Evolutionary conservation across 2,888 invertebrate species (phyloP).

Genomic region (Strigamia crassipes): DNA sequence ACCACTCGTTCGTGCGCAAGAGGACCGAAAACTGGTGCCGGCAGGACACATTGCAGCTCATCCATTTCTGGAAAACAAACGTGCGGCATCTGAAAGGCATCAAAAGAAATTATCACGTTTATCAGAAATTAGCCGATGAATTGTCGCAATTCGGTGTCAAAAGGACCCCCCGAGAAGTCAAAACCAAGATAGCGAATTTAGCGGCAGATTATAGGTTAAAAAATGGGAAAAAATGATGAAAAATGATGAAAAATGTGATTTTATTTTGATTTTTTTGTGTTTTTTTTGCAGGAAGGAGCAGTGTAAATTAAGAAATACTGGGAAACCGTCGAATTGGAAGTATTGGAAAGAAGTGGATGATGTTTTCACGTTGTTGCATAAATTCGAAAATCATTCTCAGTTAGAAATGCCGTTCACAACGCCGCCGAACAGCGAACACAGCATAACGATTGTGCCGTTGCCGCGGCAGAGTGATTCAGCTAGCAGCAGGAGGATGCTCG

Average conservation of each 20-base stretch:
- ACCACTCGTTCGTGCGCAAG: background rate
- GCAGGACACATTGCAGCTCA: constrained; percentile 9
- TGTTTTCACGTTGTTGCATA: background rate
- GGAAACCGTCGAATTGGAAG: constrained; percentile 8
- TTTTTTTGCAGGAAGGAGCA: background rate
- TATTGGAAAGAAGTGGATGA: constrained; percentile 21
- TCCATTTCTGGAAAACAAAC: constrained; percentile 23
- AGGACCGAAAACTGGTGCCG: constrained; percentile 14
- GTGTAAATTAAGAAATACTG: background rate
- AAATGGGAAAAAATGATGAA: background rate
- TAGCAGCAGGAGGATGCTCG: background rate
- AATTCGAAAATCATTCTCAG: constrained; percentile 14
- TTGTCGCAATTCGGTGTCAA: background rate
- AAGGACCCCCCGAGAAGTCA: background rate
- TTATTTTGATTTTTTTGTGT: background rate
- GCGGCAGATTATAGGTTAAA: background rate
- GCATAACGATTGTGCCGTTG: background rate
- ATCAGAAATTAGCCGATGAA: constrained; percentile 16
- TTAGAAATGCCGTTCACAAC: background rate
- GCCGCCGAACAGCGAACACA: background rate
- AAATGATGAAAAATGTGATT: too few species aligned
- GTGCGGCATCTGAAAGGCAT: constrained; percentile 15
- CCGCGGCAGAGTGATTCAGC: background rate
- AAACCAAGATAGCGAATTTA: background rate
- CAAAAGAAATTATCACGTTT: constrained; percentile 12